Percentiles rank a stretch among this genome's conserved stretches.
phyloP scores from a whole-genome alignment of 2,797 vertebrate species.

The Discoglossus pictus region DNA sequence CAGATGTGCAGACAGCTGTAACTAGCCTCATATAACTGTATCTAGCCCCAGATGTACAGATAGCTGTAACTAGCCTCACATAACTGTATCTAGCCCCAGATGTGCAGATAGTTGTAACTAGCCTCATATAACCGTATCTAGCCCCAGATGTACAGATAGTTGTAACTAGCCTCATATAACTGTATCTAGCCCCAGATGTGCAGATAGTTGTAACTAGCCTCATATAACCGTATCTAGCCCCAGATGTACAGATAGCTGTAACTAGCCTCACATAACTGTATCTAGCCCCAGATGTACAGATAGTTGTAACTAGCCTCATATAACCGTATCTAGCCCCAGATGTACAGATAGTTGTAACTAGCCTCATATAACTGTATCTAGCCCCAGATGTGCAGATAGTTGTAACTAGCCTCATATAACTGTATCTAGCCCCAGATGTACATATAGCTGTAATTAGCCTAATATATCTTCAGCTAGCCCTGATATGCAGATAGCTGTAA shows the following conservation, averaged over 20 bases:
- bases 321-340: too few relatives aligned
- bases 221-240: too few relatives aligned
- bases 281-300: slow-evolving; percentile 6
- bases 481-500: slow-evolving; percentile 3
- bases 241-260: slow-evolving; percentile 42
- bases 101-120: slow-evolving; percentile 5
- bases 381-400: background rate
- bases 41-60: slow-evolving; percentile 42
- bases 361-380: too few relatives aligned
- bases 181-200: too few relatives aligned
- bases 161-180: too few relatives aligned
- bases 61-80: too few relatives aligned
- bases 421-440: slow-evolving; percentile 37
- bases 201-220: slow-evolving; percentile 1
- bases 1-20: slow-evolving; percentile 2
- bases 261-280: too few relatives aligned
- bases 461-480: too few relatives aligned
- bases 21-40: too few relatives aligned
- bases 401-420: too few relatives aligned
- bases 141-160: slow-evolving; percentile 44
- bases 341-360: slow-evolving; percentile 39
- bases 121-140: too few relatives aligned
- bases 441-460: slow-evolving; percentile 35
- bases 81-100: too few relatives aligned
- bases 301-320: slow-evolving; percentile 8